Evolutionary conservation across 2,113 vertebrate species (phyloP).

Genomic region (Heterotis niloticus): DNA sequence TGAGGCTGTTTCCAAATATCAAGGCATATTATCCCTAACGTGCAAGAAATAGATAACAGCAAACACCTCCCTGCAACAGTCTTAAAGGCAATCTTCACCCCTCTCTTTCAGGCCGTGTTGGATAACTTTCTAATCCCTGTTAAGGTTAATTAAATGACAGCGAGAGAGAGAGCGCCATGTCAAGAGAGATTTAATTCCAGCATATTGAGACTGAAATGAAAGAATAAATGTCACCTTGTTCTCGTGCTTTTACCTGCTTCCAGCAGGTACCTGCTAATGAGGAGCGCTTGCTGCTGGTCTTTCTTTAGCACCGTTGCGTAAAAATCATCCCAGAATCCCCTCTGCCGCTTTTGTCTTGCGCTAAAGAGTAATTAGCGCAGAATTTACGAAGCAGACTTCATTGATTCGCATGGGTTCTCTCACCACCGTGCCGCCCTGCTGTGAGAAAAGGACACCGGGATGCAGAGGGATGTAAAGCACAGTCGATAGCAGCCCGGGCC

Average conservation of each 20-base stretch:
- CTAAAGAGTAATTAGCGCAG: not conserved
- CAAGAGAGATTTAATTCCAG: conserved; percentile 21
- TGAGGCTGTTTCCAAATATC: conserved; percentile 16
- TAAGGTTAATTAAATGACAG: conserved; percentile 50
- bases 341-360: not conserved
- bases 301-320: not conserved
- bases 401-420: not conserved
- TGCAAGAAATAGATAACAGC: conserved; percentile 22
- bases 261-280: conserved; percentile 18
- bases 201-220: conserved; percentile 6
- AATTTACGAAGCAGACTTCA: conserved; percentile 17
- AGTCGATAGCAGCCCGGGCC: not conserved
- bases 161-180: conserved; percentile 24
- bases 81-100: conserved; percentile 14
- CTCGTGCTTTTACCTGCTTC: not conserved
- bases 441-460: not conserved
- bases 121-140: conserved; percentile 46
- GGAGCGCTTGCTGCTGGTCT: not conserved
- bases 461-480: not conserved
- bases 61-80: conserved; percentile 10
- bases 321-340: conserved; percentile 27
- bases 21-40: conserved; percentile 23
- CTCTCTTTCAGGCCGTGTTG: conserved; percentile 24
- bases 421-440: conserved; percentile 5
- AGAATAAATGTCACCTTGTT: conserved; percentile 25